Percentiles rank a stretch among this genome's conserved stretches.
These are phyloP conservation scores for Parapristionchus giblindavisi DNA, from an alignment of 2,888 invertebrate genomes.

Conservation along the genomic window DNA sequence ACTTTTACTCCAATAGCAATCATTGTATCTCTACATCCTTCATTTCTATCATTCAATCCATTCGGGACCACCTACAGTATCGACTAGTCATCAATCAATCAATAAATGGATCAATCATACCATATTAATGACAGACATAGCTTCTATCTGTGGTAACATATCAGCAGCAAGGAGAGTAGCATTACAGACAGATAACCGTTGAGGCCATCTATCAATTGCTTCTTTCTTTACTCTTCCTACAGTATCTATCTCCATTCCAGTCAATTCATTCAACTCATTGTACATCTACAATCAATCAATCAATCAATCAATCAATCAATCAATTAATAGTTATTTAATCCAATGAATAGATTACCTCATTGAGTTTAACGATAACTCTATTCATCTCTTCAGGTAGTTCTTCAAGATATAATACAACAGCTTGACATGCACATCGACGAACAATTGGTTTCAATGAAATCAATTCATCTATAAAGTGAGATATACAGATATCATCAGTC, in stretches of 20 bases:
- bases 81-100: background rate
- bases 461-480: constrained; percentile 51
- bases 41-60: constrained; percentile 86
- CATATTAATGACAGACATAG: constrained; percentile 47
- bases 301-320: background rate
- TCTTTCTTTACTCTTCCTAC: constrained; percentile 86
- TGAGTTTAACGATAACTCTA: constrained; percentile 44
- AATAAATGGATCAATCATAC: constrained; percentile 37
- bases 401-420: constrained; percentile 76
- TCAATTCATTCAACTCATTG: constrained; percentile 60
- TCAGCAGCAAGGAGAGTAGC: constrained; percentile 42
- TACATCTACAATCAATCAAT: constrained; percentile 41
- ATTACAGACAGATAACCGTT: constrained; percentile 83
- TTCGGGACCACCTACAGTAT: constrained; percentile 77
- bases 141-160: constrained; percentile 19
- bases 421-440: constrained; percentile 83
- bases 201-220: constrained; percentile 88
- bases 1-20: constrained; percentile 89
- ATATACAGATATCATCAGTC: background rate
- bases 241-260: constrained; percentile 79
- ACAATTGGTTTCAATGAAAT: constrained; percentile 71
- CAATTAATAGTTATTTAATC: background rate
- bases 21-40: constrained; percentile 84
- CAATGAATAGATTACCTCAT: constrained; percentile 39
- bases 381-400: constrained; percentile 49